Percentiles rank a stretch among this genome's conserved stretches.
phyloP scores from a whole-genome alignment of 1,140 invertebrate genomes.

The Drosophila malerkotliana region DNA sequence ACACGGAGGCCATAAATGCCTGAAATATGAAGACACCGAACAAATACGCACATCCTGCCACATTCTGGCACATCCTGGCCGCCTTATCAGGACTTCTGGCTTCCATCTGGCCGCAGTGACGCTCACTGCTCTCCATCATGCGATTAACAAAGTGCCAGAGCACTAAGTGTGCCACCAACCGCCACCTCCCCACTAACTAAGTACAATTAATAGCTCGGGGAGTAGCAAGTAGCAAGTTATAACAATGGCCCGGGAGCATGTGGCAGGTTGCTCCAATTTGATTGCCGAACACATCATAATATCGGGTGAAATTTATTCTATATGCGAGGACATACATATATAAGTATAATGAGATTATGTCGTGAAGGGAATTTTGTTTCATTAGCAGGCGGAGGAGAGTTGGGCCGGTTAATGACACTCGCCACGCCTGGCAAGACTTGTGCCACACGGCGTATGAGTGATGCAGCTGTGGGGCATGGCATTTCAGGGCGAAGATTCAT shows the following conservation, averaged over 20 bases:
- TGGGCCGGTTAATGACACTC: conserved; percentile 19
- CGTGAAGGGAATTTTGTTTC: conserved; percentile 66
- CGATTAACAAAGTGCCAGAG: conserved; percentile 74
- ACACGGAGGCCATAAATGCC: conserved; percentile 49
- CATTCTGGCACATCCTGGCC: conserved; percentile 18
- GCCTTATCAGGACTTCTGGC: conserved; percentile 27
- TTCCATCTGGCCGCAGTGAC: conserved; percentile 26
- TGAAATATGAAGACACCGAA: conserved; percentile 66
- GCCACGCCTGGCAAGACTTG: conserved; percentile 9
- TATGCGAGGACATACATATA: conserved; percentile 55
- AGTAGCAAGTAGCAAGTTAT: conserved; percentile 27
- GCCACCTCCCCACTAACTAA: conserved; percentile 57
- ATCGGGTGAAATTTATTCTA: conserved; percentile 41
- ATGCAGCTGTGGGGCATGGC: conserved; percentile 9
- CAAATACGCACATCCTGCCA: conserved; percentile 19
- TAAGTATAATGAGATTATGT: conserved; percentile 75
- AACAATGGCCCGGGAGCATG: conserved; percentile 57
- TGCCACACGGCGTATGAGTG: conserved; percentile 37
- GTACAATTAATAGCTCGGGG: conserved; percentile 74
- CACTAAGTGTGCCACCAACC: conserved; percentile 58
- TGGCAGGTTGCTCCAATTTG: conserved; percentile 23
- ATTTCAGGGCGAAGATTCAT: not conserved
- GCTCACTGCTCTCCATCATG: conserved; percentile 50
- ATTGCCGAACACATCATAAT: conserved; percentile 38
- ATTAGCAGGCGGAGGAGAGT: conserved; percentile 48